These are phyloP conservation scores for Danio tinwini DNA, from an alignment of 2,797 vertebrate species.

Conservation along the genomic window DNA sequence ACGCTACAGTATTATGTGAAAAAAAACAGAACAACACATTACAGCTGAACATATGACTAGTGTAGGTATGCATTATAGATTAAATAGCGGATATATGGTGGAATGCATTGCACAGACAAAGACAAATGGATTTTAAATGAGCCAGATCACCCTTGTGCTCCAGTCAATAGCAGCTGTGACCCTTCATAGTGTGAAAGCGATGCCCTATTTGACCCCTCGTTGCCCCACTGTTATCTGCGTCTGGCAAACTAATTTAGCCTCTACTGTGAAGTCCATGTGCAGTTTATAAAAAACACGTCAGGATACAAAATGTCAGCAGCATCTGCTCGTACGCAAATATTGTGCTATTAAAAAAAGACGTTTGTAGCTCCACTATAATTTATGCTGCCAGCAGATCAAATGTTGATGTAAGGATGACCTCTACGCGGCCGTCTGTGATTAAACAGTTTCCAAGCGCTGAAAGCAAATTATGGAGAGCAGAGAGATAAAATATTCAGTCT, in stretches of 20 bases:
- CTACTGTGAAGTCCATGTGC: constrained; percentile 13
- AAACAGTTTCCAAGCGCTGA: constrained; percentile 62
- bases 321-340: constrained; percentile 6
- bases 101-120: constrained; percentile 44
- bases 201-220: constrained; percentile 51
- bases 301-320: not conserved
- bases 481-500: constrained; percentile 83
- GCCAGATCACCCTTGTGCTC: constrained; percentile 50
- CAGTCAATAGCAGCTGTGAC: constrained; percentile 58
- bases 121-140: constrained; percentile 62
- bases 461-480: constrained; percentile 84
- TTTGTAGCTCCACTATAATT: constrained; percentile 23
- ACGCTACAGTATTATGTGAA: no score
- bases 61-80: constrained; percentile 19
- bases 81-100: constrained; percentile 24
- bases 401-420: constrained; percentile 46
- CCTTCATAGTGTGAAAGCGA: constrained; percentile 46
- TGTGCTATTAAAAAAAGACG: constrained; percentile 10
- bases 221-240: constrained; percentile 51
- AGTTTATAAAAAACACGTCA: not conserved
- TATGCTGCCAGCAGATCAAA: constrained; percentile 34
- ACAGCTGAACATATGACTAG: not conserved
- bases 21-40: no score
- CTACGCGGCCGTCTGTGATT: constrained; percentile 43
- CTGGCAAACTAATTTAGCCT: constrained; percentile 45